Evolutionary conservation across 2,113 vertebrate genomes (phyloP), one percentile per base, ranked within the genome.

Genomic region (Thamnophis sirtalis): DNA sequence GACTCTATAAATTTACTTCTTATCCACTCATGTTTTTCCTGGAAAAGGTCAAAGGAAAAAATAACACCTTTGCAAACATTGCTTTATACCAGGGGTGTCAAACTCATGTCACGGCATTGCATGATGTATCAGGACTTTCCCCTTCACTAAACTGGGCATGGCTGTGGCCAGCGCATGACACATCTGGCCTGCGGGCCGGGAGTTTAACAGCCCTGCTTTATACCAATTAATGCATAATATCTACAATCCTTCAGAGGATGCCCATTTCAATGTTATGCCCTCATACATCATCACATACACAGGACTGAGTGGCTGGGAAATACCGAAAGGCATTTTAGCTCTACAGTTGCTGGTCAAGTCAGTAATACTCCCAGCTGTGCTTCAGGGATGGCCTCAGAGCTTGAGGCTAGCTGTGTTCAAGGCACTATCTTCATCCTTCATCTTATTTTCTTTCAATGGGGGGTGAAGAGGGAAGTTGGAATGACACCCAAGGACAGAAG

Each of bases 401-500:
- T 84, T 88, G 73, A 93, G 92, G 73, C 94, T 24, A 92, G 96
- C 95, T 93, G 96, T 95, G 95, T 96, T 96, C 96, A 96, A 96
- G 96, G 96, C 96, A 97, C 96, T 97, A 97, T 96, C 96, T 95
- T 95, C 95, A 96, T 93, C 95, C 95, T 96, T 96, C 93, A 92
- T 94, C 94, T 92, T 95, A 93, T 92, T 80, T 73, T 54, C 13
- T 19, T 51, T 93, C 93, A 92, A 90, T 94, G 96, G 95, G 91
- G 54, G 86, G 95, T n/a, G 51, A 96, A 60, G 96, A 95, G 92
- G 95, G 87, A 95, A 97, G 84, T 95, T 95, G 96, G 96, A 97
- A 92, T 54, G 63, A 96, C 96, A 97, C 96, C 97, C 96, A 33
- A 54, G 95, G 97, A 96, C 96, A 96, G 96, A 96, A 97, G 96